phyloP scores from a whole-genome alignment of 1,140 invertebrate genomes.

The Drosophila prosaltans region DNA sequence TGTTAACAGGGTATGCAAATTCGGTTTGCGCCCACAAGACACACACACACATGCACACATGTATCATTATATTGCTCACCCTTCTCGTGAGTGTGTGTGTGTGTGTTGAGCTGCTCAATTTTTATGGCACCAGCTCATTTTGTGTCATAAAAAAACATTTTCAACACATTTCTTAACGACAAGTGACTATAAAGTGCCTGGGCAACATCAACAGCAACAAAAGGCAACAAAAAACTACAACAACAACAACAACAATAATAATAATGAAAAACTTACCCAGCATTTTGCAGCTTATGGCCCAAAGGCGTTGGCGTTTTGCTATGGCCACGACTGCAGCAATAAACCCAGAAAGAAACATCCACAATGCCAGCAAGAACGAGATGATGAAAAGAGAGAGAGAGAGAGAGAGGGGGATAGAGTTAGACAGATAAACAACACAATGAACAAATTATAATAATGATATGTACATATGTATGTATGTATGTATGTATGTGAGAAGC shows the following conservation, averaged over 20 bases:
- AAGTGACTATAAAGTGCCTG: constrained; percentile 52
- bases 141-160: constrained; percentile 76
- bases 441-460: constrained; percentile 77
- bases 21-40: background rate
- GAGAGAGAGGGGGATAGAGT: constrained; percentile 6
- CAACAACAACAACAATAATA: constrained; percentile 37
- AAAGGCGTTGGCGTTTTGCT: constrained; percentile 68
- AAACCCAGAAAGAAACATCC: constrained; percentile 37
- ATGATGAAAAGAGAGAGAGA: background rate
- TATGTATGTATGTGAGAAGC: constrained; percentile 28
- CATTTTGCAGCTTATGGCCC: constrained; percentile 73
- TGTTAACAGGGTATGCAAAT: too few species aligned
- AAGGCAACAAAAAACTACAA: background rate
- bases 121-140: constrained; percentile 72
- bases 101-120: constrained; percentile 41
- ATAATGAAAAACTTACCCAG: constrained; percentile 62
- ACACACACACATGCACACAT: background rate
- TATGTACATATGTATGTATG: constrained; percentile 36
- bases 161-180: constrained; percentile 78
- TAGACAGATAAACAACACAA: constrained; percentile 37
- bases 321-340: constrained; percentile 63
- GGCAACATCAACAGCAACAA: constrained; percentile 35
- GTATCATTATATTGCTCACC: constrained; percentile 57
- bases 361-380: background rate
- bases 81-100: constrained; percentile 8